Conservation (phyloP, 2,888 invertebrate genomes). For the Gortyna flavago region DNA sequence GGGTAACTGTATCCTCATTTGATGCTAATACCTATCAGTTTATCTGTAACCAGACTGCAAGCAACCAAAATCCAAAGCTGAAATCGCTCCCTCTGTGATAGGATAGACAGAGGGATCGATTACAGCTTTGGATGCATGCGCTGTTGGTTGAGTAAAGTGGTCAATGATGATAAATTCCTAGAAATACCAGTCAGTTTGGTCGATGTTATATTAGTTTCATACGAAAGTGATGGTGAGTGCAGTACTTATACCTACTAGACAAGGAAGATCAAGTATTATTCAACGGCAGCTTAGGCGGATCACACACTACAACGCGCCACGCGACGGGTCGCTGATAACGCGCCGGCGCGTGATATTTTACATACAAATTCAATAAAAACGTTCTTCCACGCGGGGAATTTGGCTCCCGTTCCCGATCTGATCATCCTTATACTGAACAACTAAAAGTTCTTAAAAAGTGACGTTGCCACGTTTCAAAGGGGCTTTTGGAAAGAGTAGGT, state of each 20-base stretch:
- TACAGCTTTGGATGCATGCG: background rate
- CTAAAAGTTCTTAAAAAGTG: background rate
- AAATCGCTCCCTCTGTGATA: background rate
- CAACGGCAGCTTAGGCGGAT: too few species aligned
- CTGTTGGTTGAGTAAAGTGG: background rate
- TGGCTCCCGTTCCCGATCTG: too few species aligned
- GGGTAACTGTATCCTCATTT: background rate
- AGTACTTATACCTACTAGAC: background rate
- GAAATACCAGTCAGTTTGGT: background rate
- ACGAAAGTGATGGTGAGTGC: background rate
- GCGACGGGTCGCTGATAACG: too few species aligned
- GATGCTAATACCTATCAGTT: background rate
- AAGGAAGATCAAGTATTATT: too few species aligned
- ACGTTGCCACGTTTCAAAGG: background rate
- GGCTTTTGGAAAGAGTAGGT: background rate
- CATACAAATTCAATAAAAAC: too few species aligned
- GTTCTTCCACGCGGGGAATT: too few species aligned
- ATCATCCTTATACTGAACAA: too few species aligned
- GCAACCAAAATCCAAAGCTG: background rate
- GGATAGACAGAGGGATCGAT: background rate
- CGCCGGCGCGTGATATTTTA: too few species aligned
- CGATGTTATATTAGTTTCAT: background rate
- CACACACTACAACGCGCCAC: too few species aligned
- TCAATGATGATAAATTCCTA: background rate
- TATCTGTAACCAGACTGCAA: background rate